Evolutionary conservation across 2,113 vertebrate species (phyloP).

Genomic region (Astur gentilis): DNA sequence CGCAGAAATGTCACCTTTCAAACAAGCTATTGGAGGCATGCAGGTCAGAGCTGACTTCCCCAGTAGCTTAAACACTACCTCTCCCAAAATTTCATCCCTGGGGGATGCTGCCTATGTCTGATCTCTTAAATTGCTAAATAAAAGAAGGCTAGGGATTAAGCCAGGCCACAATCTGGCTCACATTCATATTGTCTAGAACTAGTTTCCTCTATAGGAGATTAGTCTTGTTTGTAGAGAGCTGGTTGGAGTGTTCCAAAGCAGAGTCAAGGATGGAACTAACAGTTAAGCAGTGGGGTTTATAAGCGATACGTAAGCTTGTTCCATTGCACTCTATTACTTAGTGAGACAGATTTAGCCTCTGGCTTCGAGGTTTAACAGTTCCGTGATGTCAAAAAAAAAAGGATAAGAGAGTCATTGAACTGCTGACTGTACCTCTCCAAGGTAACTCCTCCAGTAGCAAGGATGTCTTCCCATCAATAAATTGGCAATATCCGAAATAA

Average conservation of each 20-base stretch:
- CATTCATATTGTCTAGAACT: background rate
- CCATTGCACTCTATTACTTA: background rate
- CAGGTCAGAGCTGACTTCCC: constrained; percentile 36
- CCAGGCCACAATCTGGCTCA: background rate
- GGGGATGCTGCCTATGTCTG: background rate
- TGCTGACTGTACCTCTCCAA: background rate
- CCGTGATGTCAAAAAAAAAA: background rate
- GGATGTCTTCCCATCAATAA: background rate
- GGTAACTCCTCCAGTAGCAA: background rate
- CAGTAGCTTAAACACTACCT: background rate
- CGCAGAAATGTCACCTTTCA: constrained; percentile 53
- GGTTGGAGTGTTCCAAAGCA: background rate
- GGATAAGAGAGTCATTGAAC: background rate
- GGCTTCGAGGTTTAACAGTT: background rate
- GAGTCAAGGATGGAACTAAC: background rate
- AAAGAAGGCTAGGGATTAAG: constrained; percentile 11
- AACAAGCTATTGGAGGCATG: background rate
- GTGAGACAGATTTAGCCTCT: background rate
- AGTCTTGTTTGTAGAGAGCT: constrained; percentile 9
- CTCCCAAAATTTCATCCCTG: constrained; percentile 11
- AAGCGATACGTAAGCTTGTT: background rate
- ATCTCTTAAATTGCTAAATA: constrained; percentile 21
- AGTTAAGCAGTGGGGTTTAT: background rate
- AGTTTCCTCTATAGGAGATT: background rate
- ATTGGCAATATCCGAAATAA: background rate